These are phyloP conservation scores for Diogma glabrata DNA, from an alignment of 2,888 invertebrate species.

Conservation along the genomic window DNA sequence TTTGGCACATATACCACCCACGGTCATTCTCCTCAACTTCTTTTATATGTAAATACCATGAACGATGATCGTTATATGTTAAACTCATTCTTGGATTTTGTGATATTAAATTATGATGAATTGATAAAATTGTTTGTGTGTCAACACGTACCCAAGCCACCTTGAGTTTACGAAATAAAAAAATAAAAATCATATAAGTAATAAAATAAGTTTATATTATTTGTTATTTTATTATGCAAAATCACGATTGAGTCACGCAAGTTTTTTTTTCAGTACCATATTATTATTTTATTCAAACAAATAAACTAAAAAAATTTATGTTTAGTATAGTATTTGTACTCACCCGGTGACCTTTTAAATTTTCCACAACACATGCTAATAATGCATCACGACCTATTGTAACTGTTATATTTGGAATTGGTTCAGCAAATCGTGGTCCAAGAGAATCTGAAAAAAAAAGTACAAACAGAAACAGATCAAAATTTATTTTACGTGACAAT, in stretches of 20 bases:
- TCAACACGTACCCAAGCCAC: constrained; percentile 84
- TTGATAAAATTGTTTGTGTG: constrained; percentile 74
- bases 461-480: not conserved
- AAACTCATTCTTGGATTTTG: constrained; percentile 72
- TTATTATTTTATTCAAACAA: too few species aligned
- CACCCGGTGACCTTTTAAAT: constrained; percentile 68
- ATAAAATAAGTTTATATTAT: too few species aligned
- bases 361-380: constrained; percentile 71
- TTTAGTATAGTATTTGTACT: constrained; percentile 20
- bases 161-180: constrained; percentile 36
- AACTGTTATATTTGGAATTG: constrained; percentile 73
- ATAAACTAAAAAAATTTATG: not conserved
- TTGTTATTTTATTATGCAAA: too few species aligned
- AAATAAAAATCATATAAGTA: not conserved
- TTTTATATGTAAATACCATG: constrained; percentile 75
- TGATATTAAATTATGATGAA: constrained; percentile 76
- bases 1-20: constrained; percentile 78
- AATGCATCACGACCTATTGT: constrained; percentile 69
- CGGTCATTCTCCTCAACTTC: constrained; percentile 69
- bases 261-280: too few species aligned
- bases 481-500: too few species aligned
- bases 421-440: constrained; percentile 65
- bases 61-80: constrained; percentile 70
- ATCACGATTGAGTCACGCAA: too few species aligned
- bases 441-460: constrained; percentile 14